These are phyloP conservation scores for Heliconius himera DNA, from an alignment of 1,140 invertebrate genomes.

Conservation along the genomic window DNA sequence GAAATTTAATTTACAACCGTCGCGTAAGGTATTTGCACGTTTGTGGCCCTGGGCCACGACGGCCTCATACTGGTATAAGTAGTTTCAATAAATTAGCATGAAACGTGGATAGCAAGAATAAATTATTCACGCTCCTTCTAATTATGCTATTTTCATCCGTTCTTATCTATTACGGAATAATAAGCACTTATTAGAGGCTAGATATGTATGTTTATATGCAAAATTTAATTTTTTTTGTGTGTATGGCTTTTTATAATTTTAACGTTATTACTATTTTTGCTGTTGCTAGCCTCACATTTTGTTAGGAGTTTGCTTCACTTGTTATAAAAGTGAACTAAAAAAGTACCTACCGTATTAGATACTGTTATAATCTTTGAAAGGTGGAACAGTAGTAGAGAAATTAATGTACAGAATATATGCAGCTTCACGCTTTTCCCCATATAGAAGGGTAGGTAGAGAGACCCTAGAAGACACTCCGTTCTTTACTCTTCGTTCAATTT, in stretches of 20 bases:
- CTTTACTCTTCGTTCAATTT: too few relatives aligned
- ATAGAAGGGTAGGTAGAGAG: too few relatives aligned
- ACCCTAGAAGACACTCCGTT: too few relatives aligned
- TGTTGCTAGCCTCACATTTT: neutral
- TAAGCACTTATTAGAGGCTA: conserved; percentile 11
- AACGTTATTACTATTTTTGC: neutral
- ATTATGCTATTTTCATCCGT: neutral
- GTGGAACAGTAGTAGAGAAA: neutral
- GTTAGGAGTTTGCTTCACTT: neutral
- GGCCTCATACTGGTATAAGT: too few relatives aligned
- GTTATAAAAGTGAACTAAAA: neutral
- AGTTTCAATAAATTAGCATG: neutral
- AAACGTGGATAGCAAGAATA: conserved; percentile 1
- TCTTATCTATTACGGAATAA: conserved; percentile 11
- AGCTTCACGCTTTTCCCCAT: too few relatives aligned
- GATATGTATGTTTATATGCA: conserved; percentile 8
- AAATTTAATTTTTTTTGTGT: neutral
- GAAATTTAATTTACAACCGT: too few relatives aligned
- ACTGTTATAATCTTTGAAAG: neutral
- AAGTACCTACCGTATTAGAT: neutral
- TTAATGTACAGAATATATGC: too few relatives aligned
- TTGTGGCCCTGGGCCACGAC: too few relatives aligned
- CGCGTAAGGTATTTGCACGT: too few relatives aligned
- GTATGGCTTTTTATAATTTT: neutral
- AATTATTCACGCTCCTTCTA: neutral